Evolutionary conservation across 2,888 invertebrate genomes (phyloP).

Genomic region (Chymomyza procnemis): DNA sequence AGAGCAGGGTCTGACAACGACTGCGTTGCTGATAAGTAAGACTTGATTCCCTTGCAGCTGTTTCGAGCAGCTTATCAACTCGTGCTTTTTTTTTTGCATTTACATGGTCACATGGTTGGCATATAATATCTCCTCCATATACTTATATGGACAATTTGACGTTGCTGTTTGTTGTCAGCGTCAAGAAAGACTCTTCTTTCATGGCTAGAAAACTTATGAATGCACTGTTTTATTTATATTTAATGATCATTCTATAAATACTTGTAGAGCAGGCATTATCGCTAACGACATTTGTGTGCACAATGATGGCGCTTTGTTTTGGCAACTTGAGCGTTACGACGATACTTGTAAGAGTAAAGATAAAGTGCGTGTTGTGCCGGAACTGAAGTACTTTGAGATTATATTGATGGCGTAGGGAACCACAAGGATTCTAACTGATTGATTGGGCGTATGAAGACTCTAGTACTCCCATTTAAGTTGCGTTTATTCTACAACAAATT

Average conservation of each 20-base stretch:
- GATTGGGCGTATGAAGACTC: no score
- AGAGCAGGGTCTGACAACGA: not conserved
- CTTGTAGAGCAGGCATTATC: not conserved
- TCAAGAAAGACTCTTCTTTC: conserved; percentile 16
- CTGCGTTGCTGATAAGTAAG: not conserved
- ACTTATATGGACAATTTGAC: not conserved
- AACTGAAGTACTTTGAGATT: no score
- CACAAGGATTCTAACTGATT: no score
- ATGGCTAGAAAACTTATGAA: conserved; percentile 5
- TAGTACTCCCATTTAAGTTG: no score
- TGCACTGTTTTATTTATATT: conserved; percentile 28
- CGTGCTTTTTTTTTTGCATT: not conserved
- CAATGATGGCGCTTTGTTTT: conserved; percentile 58
- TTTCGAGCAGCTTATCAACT: not conserved
- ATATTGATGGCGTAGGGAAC: no score
- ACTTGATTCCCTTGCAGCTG: not conserved
- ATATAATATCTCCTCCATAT: not conserved
- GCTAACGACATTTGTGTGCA: not conserved
- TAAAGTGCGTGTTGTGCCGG: no score
- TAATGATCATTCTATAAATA: not conserved
- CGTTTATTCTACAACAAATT: no score
- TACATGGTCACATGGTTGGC: not conserved
- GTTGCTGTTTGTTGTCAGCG: not conserved
- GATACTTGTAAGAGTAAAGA: no score
- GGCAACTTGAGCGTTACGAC: no score